Percentiles rank a stretch among this genome's conserved stretches.
Conservation (phyloP, 2,113 vertebrate species). For the Gymnarchus niloticus region DNA sequence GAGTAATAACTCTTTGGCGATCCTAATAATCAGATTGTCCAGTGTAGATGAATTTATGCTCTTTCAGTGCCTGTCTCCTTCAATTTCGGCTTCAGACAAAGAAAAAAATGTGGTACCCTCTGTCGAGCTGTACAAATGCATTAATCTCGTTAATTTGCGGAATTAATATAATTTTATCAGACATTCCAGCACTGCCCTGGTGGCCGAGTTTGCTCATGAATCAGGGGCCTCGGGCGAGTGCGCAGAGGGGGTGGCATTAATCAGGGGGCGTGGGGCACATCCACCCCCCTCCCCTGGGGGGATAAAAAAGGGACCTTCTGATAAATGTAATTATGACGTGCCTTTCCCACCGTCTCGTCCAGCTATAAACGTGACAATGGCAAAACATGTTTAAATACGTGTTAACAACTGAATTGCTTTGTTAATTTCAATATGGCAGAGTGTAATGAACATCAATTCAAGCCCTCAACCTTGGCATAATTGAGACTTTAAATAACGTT, state of each 20-base stretch:
- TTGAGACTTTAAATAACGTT: slow-evolving; percentile 41
- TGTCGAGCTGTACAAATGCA: slow-evolving; percentile 75
- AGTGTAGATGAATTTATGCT: slow-evolving; percentile 88
- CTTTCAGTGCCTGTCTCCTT: slow-evolving; percentile 91
- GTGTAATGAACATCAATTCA: slow-evolving; percentile 79
- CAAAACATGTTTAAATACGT: slow-evolving; percentile 77
- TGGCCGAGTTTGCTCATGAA: slow-evolving; percentile 78
- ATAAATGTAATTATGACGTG: slow-evolving; percentile 79
- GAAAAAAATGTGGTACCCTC: slow-evolving; percentile 71
- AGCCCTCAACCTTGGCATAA: slow-evolving; percentile 63
- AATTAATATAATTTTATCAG: slow-evolving; percentile 99
- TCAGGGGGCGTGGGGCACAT: slow-evolving; percentile 68
- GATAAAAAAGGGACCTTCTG: slow-evolving; percentile 55
- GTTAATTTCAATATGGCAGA: slow-evolving; percentile 79
- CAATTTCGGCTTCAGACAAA: slow-evolving; percentile 87
- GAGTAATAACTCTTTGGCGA: slow-evolving; percentile 57
- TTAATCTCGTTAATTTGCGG: slow-evolving; percentile 97
- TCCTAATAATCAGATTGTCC: slow-evolving; percentile 56
- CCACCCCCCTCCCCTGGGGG: slow-evolving; percentile 63
- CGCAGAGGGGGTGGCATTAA: slow-evolving; percentile 64
- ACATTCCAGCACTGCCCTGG: slow-evolving; percentile 86
- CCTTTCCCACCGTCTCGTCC: slow-evolving; percentile 72
- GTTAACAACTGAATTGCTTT: slow-evolving; percentile 72
- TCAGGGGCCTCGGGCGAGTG: slow-evolving; percentile 66
- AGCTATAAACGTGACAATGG: slow-evolving; percentile 66